Base-by-base conservation (phyloP, 1,140 invertebrate species). In the Gryllus bimaculatus region DNA sequence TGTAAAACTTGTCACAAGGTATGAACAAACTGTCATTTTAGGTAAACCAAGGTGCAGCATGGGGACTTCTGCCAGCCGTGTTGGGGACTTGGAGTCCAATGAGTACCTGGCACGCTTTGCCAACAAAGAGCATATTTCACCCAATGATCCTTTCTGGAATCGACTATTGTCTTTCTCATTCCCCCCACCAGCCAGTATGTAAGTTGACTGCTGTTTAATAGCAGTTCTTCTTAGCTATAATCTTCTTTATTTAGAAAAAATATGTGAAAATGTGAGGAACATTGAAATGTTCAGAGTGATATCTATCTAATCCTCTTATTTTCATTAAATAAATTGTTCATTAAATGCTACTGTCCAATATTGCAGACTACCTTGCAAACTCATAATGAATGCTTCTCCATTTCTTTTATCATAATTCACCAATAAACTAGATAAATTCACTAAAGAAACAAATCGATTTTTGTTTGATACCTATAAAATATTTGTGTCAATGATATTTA, bases 131-230 rank as follows among this genome's bases (percentile, higher is more conserved):
- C 84, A 91, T 15, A 94, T 99, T 82, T 89, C 91, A n/a, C 88
- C 91, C 39, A 96, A 96, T 87, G 95, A 98, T 87, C 92, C 93
- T 13, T 98, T 96, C 85, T 99, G 97, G 97, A 96, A 96, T 84
- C 91, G 93, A 81, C 89, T 99, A 78, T 87, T 99, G 15, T 94
- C 96, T 0, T 99, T 97, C 82, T 95, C 96, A 82, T 93, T 98
- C 81, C 90, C 90, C 75, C 89, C 94, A 79, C 93, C 94, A 7
- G 88, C 88, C 73, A 92, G 90, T 95, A 89, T 86, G 90, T 88
- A 80, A 39, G 49, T 78, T 47, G 54, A 10, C 12, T 8, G 15
- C n/a, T 79, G 49, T 75, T 77, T 80, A 76, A 75, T 79, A 79
- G 47, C 47, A 75, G 76, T 10, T 21, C 13, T 26, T 74, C 74